Evolutionary conservation across 2,113 vertebrate species (phyloP), one percentile per base, ranked within the genome.

Genomic region (Varanus komodoensis): DNA sequence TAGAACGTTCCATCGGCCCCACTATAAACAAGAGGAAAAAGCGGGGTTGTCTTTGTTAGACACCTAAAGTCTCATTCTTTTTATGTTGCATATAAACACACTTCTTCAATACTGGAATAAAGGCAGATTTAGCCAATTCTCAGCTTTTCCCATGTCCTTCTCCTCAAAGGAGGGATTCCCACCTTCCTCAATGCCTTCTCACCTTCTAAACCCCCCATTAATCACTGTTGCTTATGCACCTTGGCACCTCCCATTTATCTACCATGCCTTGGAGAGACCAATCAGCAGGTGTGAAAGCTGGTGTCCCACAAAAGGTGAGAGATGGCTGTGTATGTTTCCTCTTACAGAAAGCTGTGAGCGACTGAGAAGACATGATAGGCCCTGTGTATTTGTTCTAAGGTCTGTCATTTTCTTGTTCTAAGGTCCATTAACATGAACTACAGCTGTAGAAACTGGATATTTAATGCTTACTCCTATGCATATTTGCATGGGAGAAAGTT

Each of bases 1-100:
- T 21, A 94, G 96, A 68, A 98, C 95, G 89, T 71, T 96, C 99
- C 99, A 99, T 8, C 96, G 96, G 90, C 98, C 98, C 95, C 97
- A 79, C 99, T 99, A 96, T 90, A 74, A 89, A 87, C 90, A 94
- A 90, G 21, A 44, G 87, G 87, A 64, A 89, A 86, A 91, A 86
- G 90, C 75, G 87, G 21, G 38, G 12, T 17, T 89, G 88, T 94
- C 92, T 34, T 93, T 44, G 38, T 48, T 52, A 79, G 69, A 32
- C 84, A 67, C 48, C 25, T 3, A 67, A 68, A 85, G 32, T 50
- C 0, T 1, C 38, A 61, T 85, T 50, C 19, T 82, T 90, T 32
- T 85, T 17, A 34, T n/a, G 4, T 83, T 64, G 61, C 3, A 74
- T 89, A 67, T 89, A 8, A 84, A 89, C 57, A 19, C n/a, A 57